Evolutionary conservation across 2,888 invertebrate genomes (phyloP).

Genomic region (Parelbella ahira): DNA sequence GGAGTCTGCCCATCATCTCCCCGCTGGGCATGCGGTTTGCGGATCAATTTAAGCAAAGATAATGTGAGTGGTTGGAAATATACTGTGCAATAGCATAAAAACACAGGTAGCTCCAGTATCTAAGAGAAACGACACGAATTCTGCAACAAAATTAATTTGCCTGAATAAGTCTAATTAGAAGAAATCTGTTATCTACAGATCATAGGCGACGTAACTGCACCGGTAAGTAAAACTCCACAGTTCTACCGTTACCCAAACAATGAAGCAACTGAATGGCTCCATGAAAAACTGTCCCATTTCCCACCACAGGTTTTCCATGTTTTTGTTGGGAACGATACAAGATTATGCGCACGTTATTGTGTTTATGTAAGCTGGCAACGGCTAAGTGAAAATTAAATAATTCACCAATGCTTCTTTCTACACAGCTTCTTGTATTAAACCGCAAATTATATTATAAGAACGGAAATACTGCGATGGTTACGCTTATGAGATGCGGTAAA

Average conservation of each 20-base stretch:
- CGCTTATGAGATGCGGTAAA: slow-evolving; percentile 14
- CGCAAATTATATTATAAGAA: slow-evolving; percentile 18
- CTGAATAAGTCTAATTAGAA: no score
- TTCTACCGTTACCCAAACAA: slow-evolving; percentile 2
- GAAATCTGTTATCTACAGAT: slow-evolving; percentile 1
- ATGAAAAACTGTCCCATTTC: slow-evolving; percentile 64
- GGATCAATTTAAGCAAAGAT: no score
- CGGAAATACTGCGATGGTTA: slow-evolving; percentile 5
- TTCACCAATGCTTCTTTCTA: slow-evolving; percentile 6
- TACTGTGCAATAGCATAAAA: no score
- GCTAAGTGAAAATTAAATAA: slow-evolving; percentile 19
- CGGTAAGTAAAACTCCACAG: neutral
- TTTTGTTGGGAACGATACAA: slow-evolving; percentile 57
- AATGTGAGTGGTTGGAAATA: no score
- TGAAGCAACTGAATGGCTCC: slow-evolving; percentile 10
- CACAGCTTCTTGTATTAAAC: slow-evolving; percentile 11
- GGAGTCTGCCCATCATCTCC: no score
- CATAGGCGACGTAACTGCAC: neutral
- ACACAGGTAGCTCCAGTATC: no score
- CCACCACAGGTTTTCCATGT: slow-evolving; percentile 62
- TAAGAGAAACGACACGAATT: no score
- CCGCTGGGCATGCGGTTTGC: no score
- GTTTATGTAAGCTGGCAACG: slow-evolving; percentile 26
- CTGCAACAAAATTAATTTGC: no score
- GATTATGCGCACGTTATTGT: no score